Conservation (phyloP, 2,113 vertebrate species). For the Tiliqua scincoides region DNA sequence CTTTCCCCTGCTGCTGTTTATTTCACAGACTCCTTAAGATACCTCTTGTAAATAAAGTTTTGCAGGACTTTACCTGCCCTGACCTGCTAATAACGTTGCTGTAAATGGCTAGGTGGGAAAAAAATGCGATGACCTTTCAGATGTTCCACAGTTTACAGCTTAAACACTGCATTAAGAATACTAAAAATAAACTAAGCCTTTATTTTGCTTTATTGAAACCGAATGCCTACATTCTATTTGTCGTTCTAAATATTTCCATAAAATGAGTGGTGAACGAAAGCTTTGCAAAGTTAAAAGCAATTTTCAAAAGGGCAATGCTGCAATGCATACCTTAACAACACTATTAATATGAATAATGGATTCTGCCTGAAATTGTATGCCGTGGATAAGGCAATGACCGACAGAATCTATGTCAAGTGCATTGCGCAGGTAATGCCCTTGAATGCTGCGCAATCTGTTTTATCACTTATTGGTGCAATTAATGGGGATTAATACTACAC, state of each 20-base stretch:
- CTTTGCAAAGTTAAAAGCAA: constrained; percentile 65
- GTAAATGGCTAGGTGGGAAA: not conserved
- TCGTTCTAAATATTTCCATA: constrained; percentile 58
- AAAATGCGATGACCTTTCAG: constrained; percentile 39
- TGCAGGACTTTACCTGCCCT: not conserved
- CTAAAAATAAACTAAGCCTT: constrained; percentile 58
- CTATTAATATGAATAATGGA: constrained; percentile 67
- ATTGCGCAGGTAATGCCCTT: constrained; percentile 39
- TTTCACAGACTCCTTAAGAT: not conserved
- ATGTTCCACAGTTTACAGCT: constrained; percentile 17
- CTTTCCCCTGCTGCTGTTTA: not conserved
- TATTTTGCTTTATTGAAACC: constrained; percentile 69
- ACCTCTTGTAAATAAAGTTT: not conserved
- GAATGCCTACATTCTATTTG: constrained; percentile 65
- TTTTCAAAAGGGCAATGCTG: constrained; percentile 68
- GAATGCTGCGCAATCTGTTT: constrained; percentile 6
- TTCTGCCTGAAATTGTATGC: constrained; percentile 56
- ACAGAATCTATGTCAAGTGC: constrained; percentile 21
- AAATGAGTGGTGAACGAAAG: constrained; percentile 66
- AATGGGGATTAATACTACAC: constrained; percentile 12
- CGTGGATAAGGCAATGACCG: constrained; percentile 33
- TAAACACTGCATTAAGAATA: constrained; percentile 39
- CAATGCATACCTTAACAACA: constrained; percentile 50
- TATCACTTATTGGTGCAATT: constrained; percentile 26
- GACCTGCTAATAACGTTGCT: constrained; percentile 11